Percentiles rank a stretch among this genome's conserved stretches.
These are phyloP conservation scores for Schizopygopsis pylzovi DNA, from an alignment of 2,797 vertebrate genomes.

Conservation along the genomic window DNA sequence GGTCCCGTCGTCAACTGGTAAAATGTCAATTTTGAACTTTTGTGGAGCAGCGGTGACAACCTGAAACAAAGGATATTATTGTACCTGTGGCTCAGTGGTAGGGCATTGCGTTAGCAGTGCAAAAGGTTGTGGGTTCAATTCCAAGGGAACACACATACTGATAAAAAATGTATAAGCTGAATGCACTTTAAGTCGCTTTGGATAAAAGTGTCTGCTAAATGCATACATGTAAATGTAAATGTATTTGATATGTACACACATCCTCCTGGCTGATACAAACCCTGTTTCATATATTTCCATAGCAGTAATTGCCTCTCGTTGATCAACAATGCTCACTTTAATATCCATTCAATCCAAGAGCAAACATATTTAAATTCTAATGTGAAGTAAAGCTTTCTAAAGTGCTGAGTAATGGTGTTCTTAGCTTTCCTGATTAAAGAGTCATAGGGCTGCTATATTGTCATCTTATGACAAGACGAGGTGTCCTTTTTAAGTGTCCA, in stretches of 20 bases:
- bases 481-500: conserved; percentile 34
- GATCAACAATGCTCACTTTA: conserved; percentile 22
- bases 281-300: not conserved
- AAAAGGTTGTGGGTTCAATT: too few relatives aligned
- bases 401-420: conserved; percentile 21
- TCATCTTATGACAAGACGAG: conserved; percentile 45
- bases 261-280: not conserved
- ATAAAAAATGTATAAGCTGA: too few relatives aligned
- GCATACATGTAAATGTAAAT: too few relatives aligned
- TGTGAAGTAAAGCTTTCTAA: conserved; percentile 4
- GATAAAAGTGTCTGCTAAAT: too few relatives aligned
- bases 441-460: conserved; percentile 41
- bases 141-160: too few relatives aligned
- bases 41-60: conserved; percentile 89
- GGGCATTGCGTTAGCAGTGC: too few relatives aligned
- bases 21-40: conserved; percentile 89
- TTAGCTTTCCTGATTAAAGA: conserved; percentile 33
- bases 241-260: not conserved
- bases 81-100: too few relatives aligned
- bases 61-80: conserved; percentile 69
- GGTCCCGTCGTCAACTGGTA: conserved; percentile 90
- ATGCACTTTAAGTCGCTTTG: too few relatives aligned
- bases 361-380: conserved; percentile 10
- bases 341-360: not conserved
- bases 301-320: not conserved